Conservation (phyloP, 2,113 vertebrate species). For the Carollia perspicillata region DNA sequence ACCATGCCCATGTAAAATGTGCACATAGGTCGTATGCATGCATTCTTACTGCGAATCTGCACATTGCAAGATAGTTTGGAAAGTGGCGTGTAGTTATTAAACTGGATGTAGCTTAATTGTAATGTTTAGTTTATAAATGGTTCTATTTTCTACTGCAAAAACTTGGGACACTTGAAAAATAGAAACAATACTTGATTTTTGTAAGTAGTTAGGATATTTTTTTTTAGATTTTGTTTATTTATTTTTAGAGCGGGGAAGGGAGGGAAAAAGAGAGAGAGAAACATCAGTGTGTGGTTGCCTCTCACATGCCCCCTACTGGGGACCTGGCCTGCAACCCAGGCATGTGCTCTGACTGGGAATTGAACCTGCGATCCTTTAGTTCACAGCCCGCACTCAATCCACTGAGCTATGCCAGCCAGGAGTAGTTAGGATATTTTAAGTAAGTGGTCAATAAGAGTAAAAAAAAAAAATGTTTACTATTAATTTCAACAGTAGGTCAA, state of each 20-base stretch:
- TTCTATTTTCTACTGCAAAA: slow-evolving; percentile 77
- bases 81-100: slow-evolving; percentile 31
- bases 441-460: slow-evolving; percentile 13
- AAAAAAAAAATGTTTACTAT: background rate
- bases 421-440: slow-evolving; percentile 76
- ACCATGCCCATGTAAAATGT: slow-evolving; percentile 16
- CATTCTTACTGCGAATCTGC: slow-evolving; percentile 31
- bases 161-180: slow-evolving; percentile 73
- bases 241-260: too few relatives aligned
- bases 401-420: too few relatives aligned
- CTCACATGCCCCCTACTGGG: too few relatives aligned
- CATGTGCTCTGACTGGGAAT: too few relatives aligned
- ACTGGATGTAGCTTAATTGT: slow-evolving; percentile 38
- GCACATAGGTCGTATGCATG: slow-evolving; percentile 25
- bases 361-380: too few relatives aligned
- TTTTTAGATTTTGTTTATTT: too few relatives aligned
- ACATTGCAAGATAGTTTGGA: background rate
- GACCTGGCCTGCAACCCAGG: too few relatives aligned
- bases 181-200: slow-evolving; percentile 81
- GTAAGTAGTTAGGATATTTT: slow-evolving; percentile 77
- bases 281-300: too few relatives aligned
- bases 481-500: slow-evolving; percentile 26
- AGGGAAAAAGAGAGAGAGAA: too few relatives aligned
- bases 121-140: slow-evolving; percentile 46
- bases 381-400: too few relatives aligned